Evolutionary conservation across 2,888 invertebrate species (phyloP).

Genomic region (Oasisia sp.): DNA sequence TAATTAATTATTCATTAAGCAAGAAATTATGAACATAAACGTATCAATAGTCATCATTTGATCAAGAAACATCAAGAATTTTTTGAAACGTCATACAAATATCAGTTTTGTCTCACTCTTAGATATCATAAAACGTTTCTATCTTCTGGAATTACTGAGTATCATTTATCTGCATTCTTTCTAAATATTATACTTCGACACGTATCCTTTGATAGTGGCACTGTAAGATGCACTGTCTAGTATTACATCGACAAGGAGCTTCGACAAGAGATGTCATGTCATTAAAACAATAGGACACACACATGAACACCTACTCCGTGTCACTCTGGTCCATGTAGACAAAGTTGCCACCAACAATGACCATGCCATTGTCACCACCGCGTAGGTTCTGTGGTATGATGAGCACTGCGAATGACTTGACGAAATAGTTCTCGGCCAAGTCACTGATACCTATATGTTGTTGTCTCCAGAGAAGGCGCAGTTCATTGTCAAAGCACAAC

Average conservation of each 20-base stretch:
- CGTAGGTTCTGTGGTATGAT: slow-evolving; percentile 54
- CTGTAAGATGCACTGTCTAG: background rate
- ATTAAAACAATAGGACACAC: background rate
- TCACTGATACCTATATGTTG: slow-evolving; percentile 47
- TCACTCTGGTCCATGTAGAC: slow-evolving; percentile 48
- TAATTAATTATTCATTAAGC: background rate
- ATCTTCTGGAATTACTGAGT: too few species aligned
- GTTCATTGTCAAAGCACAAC: slow-evolving; percentile 53
- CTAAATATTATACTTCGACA: too few species aligned
- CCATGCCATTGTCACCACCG: slow-evolving; percentile 54
- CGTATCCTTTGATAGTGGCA: too few species aligned
- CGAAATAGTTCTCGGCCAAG: slow-evolving; percentile 45
- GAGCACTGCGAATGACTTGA: slow-evolving; percentile 54
- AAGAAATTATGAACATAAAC: background rate
- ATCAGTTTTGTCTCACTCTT: too few species aligned
- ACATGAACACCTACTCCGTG: slow-evolving; percentile 24
- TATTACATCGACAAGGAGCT: background rate
- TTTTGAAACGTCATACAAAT: too few species aligned
- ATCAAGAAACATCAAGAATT: too few species aligned
- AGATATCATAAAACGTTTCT: too few species aligned
- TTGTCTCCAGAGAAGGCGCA: slow-evolving; percentile 54
- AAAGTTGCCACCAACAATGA: slow-evolving; percentile 59
- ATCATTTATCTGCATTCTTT: too few species aligned
- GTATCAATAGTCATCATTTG: too few species aligned
- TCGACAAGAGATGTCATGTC: background rate